Evolutionary conservation across 2,113 vertebrate species (phyloP), one percentile per base, ranked within the genome.

Genomic region (Bolborhynchus lineola): DNA sequence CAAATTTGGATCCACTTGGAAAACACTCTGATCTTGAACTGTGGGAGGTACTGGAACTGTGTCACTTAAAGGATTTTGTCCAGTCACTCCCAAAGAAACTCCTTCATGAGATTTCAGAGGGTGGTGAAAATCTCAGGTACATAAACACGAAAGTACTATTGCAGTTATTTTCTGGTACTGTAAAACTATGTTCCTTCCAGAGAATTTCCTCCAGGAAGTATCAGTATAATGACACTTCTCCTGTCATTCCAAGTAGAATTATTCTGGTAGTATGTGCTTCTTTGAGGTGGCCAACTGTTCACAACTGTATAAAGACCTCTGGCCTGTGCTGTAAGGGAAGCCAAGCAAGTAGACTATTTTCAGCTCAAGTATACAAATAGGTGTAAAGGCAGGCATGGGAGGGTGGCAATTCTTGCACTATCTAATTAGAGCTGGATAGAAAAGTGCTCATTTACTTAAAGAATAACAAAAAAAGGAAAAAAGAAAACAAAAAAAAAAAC

Each of bases 71-170:
- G 64, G 86, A 97, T 57, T 97, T 96, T 94, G 97, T 98, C 37
- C 88, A 90, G 57, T 95, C 93, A 14, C 92, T 98, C 52, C 97
- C 97, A 77, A 93, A 91, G 85, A 98, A 97, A 62, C 85, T 98
- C 39, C 94, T 97, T 53, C 94, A 97, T 94, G 95, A 97, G 63
- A 80, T 98, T 74, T 93, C 97, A 62, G 97, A 98, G 72, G 93
- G 97, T 33, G 95, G 96, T 71, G 96, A 97, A 85, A 97, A 98
- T 76, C 90, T 98, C 85, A 98, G 97, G 97, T 98, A 92, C 50
- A 52, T 52, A 57, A 59, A 70, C 24, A 85, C 78, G 37, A 24
- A 57, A 29, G 24, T 47, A 29, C 31, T 42, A 41, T 49, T 77
- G 39, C 35, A 64, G n/a, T 69, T 77, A 39, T 83, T 84, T 91